A percentile compares a stretch with the other conserved stretches of the same genome.
Conservation (phyloP, 2,797 vertebrate species). For the Clarias fuscus region DNA sequence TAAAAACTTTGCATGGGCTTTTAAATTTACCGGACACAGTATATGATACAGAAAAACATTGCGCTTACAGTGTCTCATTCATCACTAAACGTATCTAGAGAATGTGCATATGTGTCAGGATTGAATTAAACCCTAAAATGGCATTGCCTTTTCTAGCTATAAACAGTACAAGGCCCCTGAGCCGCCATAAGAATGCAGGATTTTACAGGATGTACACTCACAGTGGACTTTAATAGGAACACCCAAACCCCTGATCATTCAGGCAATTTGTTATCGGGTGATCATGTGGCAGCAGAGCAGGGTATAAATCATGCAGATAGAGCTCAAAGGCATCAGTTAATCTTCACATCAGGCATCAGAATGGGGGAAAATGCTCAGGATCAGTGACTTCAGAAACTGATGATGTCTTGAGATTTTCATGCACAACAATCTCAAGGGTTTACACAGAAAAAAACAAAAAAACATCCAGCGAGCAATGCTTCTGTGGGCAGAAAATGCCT, state of each 20-base stretch:
- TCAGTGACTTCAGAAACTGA: background rate
- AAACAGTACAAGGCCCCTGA: background rate
- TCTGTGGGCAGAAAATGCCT: background rate
- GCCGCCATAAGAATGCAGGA: background rate
- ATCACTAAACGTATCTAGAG: background rate
- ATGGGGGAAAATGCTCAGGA: no score
- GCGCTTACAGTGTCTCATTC: background rate
- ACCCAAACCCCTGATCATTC: background rate
- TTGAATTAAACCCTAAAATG: background rate
- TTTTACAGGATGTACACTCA: background rate
- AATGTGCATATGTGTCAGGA: background rate
- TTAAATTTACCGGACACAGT: background rate
- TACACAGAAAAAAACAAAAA: background rate
- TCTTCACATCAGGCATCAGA: background rate
- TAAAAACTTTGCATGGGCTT: conserved; percentile 9
- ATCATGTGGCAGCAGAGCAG: background rate
- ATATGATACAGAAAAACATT: background rate
- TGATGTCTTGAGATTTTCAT: background rate
- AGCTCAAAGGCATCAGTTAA: background rate
- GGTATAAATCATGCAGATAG: background rate
- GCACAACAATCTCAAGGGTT: background rate
- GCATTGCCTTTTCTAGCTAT: background rate
- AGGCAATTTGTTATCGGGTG: background rate
- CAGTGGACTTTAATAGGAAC: background rate
- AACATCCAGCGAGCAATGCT: background rate